Evolutionary conservation across 1,140 invertebrate species (phyloP), one percentile per base, ranked within the genome.

Genomic region (Ceratina australensis): DNA sequence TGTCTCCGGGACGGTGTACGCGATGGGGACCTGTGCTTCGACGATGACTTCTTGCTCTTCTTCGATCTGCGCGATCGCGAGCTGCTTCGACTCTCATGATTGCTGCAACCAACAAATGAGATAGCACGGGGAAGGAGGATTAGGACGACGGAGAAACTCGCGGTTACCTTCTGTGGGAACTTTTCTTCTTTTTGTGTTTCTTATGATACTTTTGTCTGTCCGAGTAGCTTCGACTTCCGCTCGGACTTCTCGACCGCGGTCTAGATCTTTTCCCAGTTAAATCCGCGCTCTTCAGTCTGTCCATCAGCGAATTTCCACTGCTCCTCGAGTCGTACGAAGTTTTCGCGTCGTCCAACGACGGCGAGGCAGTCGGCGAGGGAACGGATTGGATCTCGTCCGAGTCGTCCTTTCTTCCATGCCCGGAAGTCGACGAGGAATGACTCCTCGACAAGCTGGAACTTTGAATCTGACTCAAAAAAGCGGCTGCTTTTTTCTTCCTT

Each of bases 401-500:
- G 13, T 89, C 86, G 16, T 87, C 85, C 18, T 80, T 86, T 28
- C 79, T 73, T 12, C 65, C 87, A 20, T 50, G 69, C 8, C 54
- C n/a, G 16, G 49, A 50, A 2, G 72, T 49, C 18, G 60, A 18
- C 0, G 71, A 42, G 24, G 84, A 71, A 0, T 49, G 56, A 8
- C 50, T 59, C 73, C 90, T 92, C 0, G 72, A 8, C 20, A 86
- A 13, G 15, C 74, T 57, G 0, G 89, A 88, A 3, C 87, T 85
- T 86, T 94, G 94, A 52, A 95, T 93, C 72, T 94, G 94, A 85
- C 93, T 94, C 0, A 95, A 89, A 81, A 95, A 95, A 59, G 94
- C 93, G 15, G 94, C 92, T 0, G 94, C 94, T 84, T 94, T 94
- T 67, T 94, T 93, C 84, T 96, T 96, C 7, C 96, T 90, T 86